Evolutionary conservation across 2,888 invertebrate genomes (phyloP).

Genomic region (Dynastes tityus): DNA sequence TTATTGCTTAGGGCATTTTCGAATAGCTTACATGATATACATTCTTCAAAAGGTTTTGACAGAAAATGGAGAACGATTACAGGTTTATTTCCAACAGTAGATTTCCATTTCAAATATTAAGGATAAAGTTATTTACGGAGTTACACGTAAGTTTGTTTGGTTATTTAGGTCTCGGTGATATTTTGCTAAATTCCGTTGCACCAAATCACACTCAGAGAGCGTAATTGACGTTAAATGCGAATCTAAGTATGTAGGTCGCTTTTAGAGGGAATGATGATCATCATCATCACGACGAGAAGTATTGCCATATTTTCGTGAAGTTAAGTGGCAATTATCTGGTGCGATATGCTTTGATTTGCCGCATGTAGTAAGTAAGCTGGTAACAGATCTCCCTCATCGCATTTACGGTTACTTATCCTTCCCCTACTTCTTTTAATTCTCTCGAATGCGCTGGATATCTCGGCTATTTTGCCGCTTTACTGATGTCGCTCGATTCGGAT

Average conservation of each 20-base stretch:
- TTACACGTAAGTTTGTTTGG: not conserved
- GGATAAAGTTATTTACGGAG: not conserved
- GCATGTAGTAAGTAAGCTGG: constrained; percentile 31
- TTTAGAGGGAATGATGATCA: constrained; percentile 11
- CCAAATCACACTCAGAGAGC: no score
- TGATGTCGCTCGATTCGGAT: constrained; percentile 29
- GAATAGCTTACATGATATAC: no score
- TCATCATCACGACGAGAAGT: constrained; percentile 52
- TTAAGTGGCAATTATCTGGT: constrained; percentile 67
- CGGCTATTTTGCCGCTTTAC: constrained; percentile 25
- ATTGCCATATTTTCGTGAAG: constrained; percentile 45
- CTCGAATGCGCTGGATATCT: constrained; percentile 26
- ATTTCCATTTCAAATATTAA: no score
- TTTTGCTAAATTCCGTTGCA: no score
- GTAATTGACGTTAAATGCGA: not conserved
- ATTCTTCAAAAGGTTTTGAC: no score
- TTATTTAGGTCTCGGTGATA: not conserved
- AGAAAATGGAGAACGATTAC: no score
- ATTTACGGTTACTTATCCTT: constrained; percentile 34
- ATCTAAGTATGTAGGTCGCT: constrained; percentile 9
- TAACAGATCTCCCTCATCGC: constrained; percentile 35
- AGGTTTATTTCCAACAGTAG: no score
- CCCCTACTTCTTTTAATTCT: constrained; percentile 45
- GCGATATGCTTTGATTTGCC: constrained; percentile 64
- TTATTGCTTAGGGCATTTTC: no score